Base-by-base conservation (phyloP, 2,888 invertebrate species). In the Ypsolopha scabrella region DNA sequence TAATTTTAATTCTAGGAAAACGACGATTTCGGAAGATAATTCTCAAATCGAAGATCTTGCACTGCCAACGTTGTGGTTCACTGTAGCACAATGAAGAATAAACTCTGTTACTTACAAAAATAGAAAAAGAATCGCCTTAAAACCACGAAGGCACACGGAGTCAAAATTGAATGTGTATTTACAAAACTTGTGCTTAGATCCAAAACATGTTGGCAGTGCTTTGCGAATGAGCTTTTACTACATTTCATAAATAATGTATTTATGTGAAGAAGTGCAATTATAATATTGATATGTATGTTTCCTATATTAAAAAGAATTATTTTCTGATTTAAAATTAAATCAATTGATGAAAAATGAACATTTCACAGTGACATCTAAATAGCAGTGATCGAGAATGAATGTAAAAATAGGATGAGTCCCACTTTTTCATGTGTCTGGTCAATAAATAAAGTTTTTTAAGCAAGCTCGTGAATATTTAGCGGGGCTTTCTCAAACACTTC, bases 51-150 rank as follows among this genome's bases (percentile, higher is more conserved):
- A 67, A 64, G 61, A 62, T 60, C 68, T 58, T 70, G 75, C 76
- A 76, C 65, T 75, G 77, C 81, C 82, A 82, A 80, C 72, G 70
- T 58, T 67, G 64, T 55, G 59, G 63, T 58, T 80, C 81, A 83
- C 83, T 83, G 83, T 59, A 72, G 75, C 76, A 79, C 68, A 80
- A 78, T 60, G 64, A 65, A 70, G 67, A 55, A 58, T 54, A 60
- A 54, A 57, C 54, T 56, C 57, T 52, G 48, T 48, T 53, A 47
- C 14, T 36, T 51, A 47, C 36, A 11, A 51, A 54, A 48, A 49
- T 51, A 54, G 48, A 44, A 52, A 53, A 48, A 50, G 44, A 50
- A 48, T 47, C 48, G 41, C 54, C 7, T 50, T 54, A 52, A 55
- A 52, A 60, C 55, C 54, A 58, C 47, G 55, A 52, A 58, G 61